phyloP scores from a whole-genome alignment of 2,888 invertebrate species.

The Hypomecis atomaria region DNA sequence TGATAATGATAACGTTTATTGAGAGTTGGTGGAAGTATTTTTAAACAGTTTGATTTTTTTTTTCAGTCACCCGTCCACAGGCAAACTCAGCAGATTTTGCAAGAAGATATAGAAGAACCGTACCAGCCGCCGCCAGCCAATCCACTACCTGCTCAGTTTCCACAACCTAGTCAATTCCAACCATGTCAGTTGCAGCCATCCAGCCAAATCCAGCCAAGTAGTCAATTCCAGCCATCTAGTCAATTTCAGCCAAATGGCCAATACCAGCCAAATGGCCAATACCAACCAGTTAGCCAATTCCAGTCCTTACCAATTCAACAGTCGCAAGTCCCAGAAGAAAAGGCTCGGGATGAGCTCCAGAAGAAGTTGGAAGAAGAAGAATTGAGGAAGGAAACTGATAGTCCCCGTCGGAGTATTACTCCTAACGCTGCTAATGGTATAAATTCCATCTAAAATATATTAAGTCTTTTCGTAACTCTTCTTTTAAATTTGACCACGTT shows the following conservation, averaged over 20 bases:
- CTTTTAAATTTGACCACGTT: not conserved
- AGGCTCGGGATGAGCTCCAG: slow-evolving; percentile 51
- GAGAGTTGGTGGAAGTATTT: too few species aligned
- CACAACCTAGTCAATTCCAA: not conserved
- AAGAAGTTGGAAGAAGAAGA: slow-evolving; percentile 73
- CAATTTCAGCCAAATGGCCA: slow-evolving; percentile 5
- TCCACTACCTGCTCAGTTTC: slow-evolving; percentile 1
- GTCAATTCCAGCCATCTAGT: not conserved
- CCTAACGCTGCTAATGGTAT: slow-evolving; percentile 78
- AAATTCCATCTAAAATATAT: not conserved
- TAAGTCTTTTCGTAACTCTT: too few species aligned
- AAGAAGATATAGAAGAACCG: slow-evolving; percentile 59
- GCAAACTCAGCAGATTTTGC: slow-evolving; percentile 47
- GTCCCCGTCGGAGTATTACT: slow-evolving; percentile 76
- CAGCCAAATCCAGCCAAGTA: not conserved
- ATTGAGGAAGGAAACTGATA: slow-evolving; percentile 72
- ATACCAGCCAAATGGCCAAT: slow-evolving; percentile 8
- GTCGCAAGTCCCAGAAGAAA: slow-evolving; percentile 44
- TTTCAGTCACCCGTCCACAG: slow-evolving; percentile 63
- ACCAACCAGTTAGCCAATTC: slow-evolving; percentile 5
- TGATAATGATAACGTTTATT: too few species aligned
- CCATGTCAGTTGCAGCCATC: not conserved
- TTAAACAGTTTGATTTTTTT: too few species aligned
- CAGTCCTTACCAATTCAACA: slow-evolving; percentile 5
- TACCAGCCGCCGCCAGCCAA: slow-evolving; percentile 32